Evolutionary conservation across 2,888 invertebrate species (phyloP), one percentile per base, ranked within the genome.

Genomic region (Cecidostiba fungosa): DNA sequence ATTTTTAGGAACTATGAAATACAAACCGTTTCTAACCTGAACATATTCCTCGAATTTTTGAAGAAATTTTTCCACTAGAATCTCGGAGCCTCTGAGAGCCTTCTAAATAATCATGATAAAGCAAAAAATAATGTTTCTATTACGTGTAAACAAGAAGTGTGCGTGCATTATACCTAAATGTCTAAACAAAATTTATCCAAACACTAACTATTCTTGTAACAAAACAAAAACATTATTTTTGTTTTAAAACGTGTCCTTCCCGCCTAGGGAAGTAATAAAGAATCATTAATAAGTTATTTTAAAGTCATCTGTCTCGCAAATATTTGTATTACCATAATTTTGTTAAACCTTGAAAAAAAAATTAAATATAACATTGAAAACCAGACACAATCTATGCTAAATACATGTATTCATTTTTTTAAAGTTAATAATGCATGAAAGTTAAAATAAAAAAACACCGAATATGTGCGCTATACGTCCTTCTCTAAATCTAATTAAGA

Each of bases 161-260:
- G 43, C 29, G 29, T 43, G n/a, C n/a, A n/a, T n/a, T n/a, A n/a
- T 26, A 32, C 66, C 23, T 70, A 14, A 8, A 78, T 36, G 72
- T 14, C 32, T 43, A 59, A 39, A 81, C 72, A 79, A 54, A 50
- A 54, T 70, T 39, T 54, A 54, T 66, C 26, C 29, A 79, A 78
- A 74, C 23, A 32, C 74, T 78, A 81, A 80, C 70, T 81, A 82
- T 82, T 77, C 77, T 82, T 85, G 74, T 85, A 81, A 85, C n/a
- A n/a, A 74, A 47, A 36, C n/a, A 36, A n/a, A n/a, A 74, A 59
- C n/a, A 43, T 39, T 76, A 77, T 77, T 29, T 77, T 50, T 81
- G 77, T 80, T 80, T 62, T 43, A 79, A 74, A 59, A 29, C 16
- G 19, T 8, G 50, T 47, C 43, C 39, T 74, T 32, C 39, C 62